These are phyloP conservation scores for Cheilosia variabilis DNA, from an alignment of 2,888 invertebrate genomes.

Conservation along the genomic window DNA sequence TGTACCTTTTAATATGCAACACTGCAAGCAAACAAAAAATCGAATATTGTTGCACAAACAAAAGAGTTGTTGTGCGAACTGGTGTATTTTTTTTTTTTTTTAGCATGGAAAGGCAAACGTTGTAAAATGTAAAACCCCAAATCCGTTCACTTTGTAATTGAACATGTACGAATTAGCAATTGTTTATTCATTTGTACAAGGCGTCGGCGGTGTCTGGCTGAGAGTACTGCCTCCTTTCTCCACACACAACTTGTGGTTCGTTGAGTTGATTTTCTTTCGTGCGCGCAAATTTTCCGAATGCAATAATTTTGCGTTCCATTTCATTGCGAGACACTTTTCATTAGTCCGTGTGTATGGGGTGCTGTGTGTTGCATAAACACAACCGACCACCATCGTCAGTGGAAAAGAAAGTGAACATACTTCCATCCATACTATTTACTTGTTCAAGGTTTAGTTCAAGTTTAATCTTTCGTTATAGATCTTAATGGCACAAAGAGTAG, in stretches of 20 bases:
- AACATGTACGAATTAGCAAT: conserved; percentile 36
- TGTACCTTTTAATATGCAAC: not conserved
- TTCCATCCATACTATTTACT: conserved; percentile 55
- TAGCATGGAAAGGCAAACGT: conserved; percentile 18
- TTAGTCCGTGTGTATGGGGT: conserved; percentile 25
- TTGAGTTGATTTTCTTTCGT: conserved; percentile 24
- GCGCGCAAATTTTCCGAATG: conserved; percentile 54
- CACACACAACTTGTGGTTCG: conserved; percentile 6
- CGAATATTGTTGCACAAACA: conserved; percentile 5
- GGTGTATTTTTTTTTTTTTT: conserved; percentile 6
- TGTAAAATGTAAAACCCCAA: conserved; percentile 26
- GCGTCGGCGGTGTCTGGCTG: conserved; percentile 23
- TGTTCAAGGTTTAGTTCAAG: conserved; percentile 74
- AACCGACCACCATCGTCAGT: conserved; percentile 36
- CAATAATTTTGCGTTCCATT: conserved; percentile 65
- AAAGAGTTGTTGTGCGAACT: conserved; percentile 49
- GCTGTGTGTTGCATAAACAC: conserved; percentile 62
- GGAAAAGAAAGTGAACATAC: conserved; percentile 71
- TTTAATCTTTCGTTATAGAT: conserved; percentile 72
- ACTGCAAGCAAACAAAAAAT: not conserved
- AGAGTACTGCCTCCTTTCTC: conserved; percentile 3
- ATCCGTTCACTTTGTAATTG: conserved; percentile 31
- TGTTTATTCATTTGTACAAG: conserved; percentile 53
- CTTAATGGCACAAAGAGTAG: conserved; percentile 47
- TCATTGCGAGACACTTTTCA: conserved; percentile 66